Conservation (phyloP, 2,888 invertebrate species). For the Cephus pygmeus region DNA sequence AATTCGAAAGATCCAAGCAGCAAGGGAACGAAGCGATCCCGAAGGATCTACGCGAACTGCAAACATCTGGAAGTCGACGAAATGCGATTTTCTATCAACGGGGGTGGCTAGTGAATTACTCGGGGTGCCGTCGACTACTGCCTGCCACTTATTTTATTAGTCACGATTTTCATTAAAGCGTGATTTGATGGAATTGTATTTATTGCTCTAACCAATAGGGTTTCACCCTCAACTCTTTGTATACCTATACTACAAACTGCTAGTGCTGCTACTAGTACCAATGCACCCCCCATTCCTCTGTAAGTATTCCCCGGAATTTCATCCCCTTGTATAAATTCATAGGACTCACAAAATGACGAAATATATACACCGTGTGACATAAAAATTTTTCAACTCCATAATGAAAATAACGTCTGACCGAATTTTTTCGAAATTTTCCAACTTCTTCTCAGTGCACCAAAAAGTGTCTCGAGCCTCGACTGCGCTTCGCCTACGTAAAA, state of each 20-base stretch:
- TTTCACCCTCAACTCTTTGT: background rate
- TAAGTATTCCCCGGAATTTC: background rate
- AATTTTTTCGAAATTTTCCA: background rate
- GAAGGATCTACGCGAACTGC: conserved; percentile 27
- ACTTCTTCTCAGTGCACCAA: background rate
- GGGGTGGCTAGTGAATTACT: conserved; percentile 41
- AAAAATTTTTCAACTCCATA: background rate
- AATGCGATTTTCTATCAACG: conserved; percentile 43
- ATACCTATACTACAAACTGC: background rate
- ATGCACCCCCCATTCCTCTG: background rate
- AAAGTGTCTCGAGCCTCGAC: background rate
- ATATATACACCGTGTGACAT: background rate
- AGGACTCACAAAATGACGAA: background rate
- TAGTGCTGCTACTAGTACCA: background rate
- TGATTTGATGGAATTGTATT: conserved; percentile 57
- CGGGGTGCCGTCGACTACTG: conserved; percentile 26
- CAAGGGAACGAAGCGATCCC: conserved; percentile 10
- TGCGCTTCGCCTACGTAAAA: background rate
- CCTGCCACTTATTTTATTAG: conserved; percentile 56
- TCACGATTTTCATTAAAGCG: conserved; percentile 55
- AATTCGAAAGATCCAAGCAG: conserved; percentile 27
- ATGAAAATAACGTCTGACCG: background rate
- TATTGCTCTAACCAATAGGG: conserved; percentile 33
- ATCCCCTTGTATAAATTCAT: background rate
- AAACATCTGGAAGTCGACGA: conserved; percentile 30